Evolutionary conservation across 2,888 invertebrate genomes (phyloP).

Genomic region (Sphaerophoria rueppellii): DNA sequence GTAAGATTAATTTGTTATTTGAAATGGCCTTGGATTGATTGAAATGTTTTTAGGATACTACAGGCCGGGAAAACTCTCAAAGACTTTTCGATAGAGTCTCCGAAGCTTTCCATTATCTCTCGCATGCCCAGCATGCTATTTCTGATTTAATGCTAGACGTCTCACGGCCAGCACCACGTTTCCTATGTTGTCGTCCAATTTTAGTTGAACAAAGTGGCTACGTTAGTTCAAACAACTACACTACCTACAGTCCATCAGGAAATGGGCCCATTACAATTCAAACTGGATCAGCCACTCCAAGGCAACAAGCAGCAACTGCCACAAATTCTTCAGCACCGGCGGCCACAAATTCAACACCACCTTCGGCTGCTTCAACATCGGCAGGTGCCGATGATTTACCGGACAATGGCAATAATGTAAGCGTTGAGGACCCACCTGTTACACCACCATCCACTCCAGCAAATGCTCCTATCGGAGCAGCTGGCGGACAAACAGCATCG

Average conservation of each 20-base stretch:
- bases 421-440: constrained; percentile 38
- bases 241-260: constrained; percentile 70
- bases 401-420: constrained; percentile 37
- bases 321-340: constrained; percentile 73
- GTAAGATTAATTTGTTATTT: constrained; percentile 72
- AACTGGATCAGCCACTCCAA: constrained; percentile 70
- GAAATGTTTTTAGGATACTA: constrained; percentile 78
- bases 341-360: constrained; percentile 51
- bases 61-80: constrained; percentile 84
- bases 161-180: constrained; percentile 86
- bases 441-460: constrained; percentile 59
- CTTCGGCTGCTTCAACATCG: constrained; percentile 74
- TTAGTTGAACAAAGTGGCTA: constrained; percentile 86
- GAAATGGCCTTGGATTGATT: not conserved
- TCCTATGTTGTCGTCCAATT: constrained; percentile 88
- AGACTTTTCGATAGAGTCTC: constrained; percentile 88
- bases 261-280: constrained; percentile 42
- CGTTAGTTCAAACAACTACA: constrained; percentile 80
- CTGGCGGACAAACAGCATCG: constrained; percentile 26
- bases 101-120: constrained; percentile 91
- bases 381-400: constrained; percentile 57
- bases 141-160: constrained; percentile 93
- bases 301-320: constrained; percentile 69
- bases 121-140: constrained; percentile 94
- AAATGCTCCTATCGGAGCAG: constrained; percentile 32